Evolutionary conservation across 2,113 vertebrate species (phyloP), one percentile per base, ranked within the genome.

Genomic region (Cryptomyrus ogoouensis): DNA sequence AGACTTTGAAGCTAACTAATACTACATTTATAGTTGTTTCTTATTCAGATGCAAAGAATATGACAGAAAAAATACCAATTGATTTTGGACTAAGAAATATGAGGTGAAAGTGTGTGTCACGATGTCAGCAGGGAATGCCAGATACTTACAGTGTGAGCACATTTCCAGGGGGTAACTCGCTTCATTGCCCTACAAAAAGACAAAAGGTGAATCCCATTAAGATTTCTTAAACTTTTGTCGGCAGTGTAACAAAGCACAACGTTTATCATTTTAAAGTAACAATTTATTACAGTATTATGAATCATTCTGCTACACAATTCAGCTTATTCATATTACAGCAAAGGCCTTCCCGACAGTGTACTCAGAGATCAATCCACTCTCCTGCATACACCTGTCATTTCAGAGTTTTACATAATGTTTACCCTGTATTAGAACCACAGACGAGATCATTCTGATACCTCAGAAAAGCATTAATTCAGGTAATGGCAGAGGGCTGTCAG

Each of bases 111-210:
- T 35, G 49, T 39, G 42, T 74, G 88, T 88, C 2, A n/a, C 7
- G 2, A 17, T 12, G 21, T 27, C 3, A n/a, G 19, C 27, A 62
- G 5, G 39, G 13, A 80, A 66, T n/a, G 0, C 12, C 88, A 90
- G 90, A 90, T 94, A 99, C 98, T 99, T 97, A 99, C 98, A 99
- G 95, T 99, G 98, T 0, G 98, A 97, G 97, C 98, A 99, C 98
- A 99, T 99, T 96, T 99, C 98, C 97, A 99, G 95, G 90, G 98
- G 98, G 92, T 98, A 99, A 95, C 98, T 99, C 95, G 98, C 98
- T 95, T 99, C 98, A 97, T 99, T 99, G 97, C 98, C 98, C 98
- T 99, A 91, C 90, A 94, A 15, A 94, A 90, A 83, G 46, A 90
- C 87, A 90, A 21, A 56, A 92, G 31, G 93, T 83, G 21, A 87